Conservation (phyloP, 2,113 vertebrate genomes). For the Columba livia region DNA sequence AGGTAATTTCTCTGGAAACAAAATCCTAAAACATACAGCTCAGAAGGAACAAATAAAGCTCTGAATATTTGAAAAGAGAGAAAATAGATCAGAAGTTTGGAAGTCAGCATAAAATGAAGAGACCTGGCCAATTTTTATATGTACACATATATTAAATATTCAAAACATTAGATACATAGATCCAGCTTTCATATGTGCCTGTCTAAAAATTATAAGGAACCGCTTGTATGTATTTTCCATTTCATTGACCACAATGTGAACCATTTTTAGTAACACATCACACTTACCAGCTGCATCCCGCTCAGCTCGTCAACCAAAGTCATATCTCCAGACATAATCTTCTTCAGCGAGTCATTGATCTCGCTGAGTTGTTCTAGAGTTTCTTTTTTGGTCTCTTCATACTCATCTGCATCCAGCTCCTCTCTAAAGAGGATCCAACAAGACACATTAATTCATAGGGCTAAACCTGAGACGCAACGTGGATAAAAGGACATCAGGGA, state of each 20-base stretch:
- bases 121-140: not conserved
- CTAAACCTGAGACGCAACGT: accelerated
- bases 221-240: not conserved
- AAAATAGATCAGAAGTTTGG: not conserved
- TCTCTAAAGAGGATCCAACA: slow-evolving; percentile 76
- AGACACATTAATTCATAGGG: not conserved
- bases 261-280: not conserved
- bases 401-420: slow-evolving; percentile 93
- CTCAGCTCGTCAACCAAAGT: slow-evolving; percentile 95
- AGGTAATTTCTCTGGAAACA: not conserved
- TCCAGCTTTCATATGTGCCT: not conserved
- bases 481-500: not conserved
- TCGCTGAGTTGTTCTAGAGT: slow-evolving; percentile 94
- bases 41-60: not conserved
- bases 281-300: slow-evolving; percentile 94
- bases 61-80: not conserved
- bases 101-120: not conserved
- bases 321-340: slow-evolving; percentile 97
- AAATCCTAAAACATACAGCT: not conserved
- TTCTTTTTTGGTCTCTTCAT: slow-evolving; percentile 97
- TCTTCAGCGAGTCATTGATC: slow-evolving; percentile 95
- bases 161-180: not conserved
- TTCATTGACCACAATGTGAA: not conserved
- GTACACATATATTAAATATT: not conserved
- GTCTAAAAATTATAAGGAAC: not conserved